phyloP scores from a whole-genome alignment of 2,113 vertebrate genomes.

The Nettapus auritus region DNA sequence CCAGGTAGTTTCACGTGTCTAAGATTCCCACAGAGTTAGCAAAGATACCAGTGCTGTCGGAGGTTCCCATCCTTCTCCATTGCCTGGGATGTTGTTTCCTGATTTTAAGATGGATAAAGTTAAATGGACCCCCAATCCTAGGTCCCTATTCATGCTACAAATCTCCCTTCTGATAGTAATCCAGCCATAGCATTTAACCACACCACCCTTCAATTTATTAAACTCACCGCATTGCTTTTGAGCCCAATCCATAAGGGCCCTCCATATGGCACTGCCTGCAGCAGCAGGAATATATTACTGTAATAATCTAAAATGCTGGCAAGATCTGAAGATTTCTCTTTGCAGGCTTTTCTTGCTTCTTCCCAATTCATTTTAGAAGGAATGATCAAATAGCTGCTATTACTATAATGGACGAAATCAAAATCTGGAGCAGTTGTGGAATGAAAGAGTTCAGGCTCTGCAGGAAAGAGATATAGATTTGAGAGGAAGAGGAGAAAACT shows the following conservation, averaged over 20 bases:
- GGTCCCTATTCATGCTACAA: neutral
- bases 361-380: constrained; percentile 86
- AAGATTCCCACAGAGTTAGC: neutral
- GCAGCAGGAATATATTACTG: constrained; percentile 74
- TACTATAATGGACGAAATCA: constrained; percentile 77
- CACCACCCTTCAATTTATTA: neutral
- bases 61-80: neutral
- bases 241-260: constrained; percentile 89
- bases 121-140: neutral
- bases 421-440: constrained; percentile 62
- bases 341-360: constrained; percentile 86
- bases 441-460: constrained; percentile 81
- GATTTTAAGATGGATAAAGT: neutral
- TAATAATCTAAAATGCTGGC: constrained; percentile 84
- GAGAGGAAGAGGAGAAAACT: neutral
- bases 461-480: neutral
- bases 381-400: constrained; percentile 85
- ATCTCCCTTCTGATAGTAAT: neutral
- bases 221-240: constrained; percentile 89
- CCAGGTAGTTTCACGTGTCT: neutral
- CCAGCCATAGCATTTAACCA: neutral
- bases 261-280: constrained; percentile 72
- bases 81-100: neutral
- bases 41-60: neutral
- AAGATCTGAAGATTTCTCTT: constrained; percentile 80